Conservation (phyloP, 2,888 invertebrate species). For the Perizoma flavofasciatum region DNA sequence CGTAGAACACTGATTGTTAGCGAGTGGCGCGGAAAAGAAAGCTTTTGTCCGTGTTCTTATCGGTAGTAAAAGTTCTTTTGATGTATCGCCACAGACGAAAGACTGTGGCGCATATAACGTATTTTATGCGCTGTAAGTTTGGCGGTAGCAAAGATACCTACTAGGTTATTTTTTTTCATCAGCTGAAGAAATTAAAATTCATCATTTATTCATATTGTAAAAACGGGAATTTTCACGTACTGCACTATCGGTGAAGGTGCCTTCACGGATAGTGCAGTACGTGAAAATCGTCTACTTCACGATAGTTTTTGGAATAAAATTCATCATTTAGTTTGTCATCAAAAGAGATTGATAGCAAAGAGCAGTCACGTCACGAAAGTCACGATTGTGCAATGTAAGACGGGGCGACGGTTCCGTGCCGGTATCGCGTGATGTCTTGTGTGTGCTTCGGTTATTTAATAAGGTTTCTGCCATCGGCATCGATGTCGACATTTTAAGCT, state of each 20-base stretch:
- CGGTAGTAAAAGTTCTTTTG: conserved; percentile 27
- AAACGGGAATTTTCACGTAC: too few relatives aligned
- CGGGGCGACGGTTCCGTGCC: conserved; percentile 44
- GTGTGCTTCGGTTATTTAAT: conserved; percentile 58
- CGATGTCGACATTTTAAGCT: conserved; percentile 45
- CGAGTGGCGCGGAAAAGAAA: conserved; percentile 45
- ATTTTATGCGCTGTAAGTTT: neutral
- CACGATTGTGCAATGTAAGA: conserved; percentile 38
- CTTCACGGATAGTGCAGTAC: too few relatives aligned
- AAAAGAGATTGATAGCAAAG: conserved; percentile 41
- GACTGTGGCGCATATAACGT: conserved; percentile 5
- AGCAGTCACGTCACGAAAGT: conserved; percentile 48
- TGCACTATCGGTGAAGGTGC: too few relatives aligned
- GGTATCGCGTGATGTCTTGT: conserved; percentile 66
- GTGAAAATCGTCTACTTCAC: too few relatives aligned
- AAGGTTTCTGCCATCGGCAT: conserved; percentile 51
- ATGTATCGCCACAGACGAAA: conserved; percentile 18
- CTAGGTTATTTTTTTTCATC: conserved; percentile 19
- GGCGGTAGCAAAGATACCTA: neutral
- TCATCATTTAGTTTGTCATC: conserved; percentile 16
- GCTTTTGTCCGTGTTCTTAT: conserved; percentile 32
- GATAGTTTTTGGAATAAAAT: too few relatives aligned
- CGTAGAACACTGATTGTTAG: conserved; percentile 49
- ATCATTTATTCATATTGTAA: too few relatives aligned
- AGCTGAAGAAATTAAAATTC: conserved; percentile 15